Base-by-base conservation (phyloP, 2,113 vertebrate species). In the Campylorhamphus procurvoides region DNA sequence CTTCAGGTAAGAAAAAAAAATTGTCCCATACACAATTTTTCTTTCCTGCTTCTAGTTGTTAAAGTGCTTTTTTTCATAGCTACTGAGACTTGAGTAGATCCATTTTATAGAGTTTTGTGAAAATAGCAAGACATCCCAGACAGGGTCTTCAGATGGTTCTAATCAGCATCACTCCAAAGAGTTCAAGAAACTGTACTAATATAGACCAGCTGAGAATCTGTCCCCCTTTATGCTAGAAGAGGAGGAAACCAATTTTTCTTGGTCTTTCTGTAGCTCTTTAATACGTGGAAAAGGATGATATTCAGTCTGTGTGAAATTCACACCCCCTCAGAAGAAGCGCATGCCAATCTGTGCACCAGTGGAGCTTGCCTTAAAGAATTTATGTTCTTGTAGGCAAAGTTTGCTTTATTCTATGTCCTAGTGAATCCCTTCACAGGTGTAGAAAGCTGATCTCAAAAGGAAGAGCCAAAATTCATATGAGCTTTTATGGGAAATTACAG, bases 91-190 rank as follows among this genome's bases (percentile, higher is more conserved):
- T 86, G 14, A 93, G 39, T 46, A 67, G 55, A 78, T 67, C n/a
- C 15, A 35, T 59, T 80, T 95, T 83, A 63, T 53, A 60, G 18
- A 59, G 20, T 53, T 95, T 44, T 73, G 16, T 72, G 77, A 94
- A 89, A 92, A 89, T 80, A 82, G 42, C 33, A 74, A 87, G 31
- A 46, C 56, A 69, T 69, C 20, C 58, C 46, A 94, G 91, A 86
- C 75, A 83, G 20, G 35, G 58, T 90, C 75, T 93, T 97, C 94
- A 95, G 79, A 90, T 95, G 93, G 78, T 96, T 96, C 60, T 78
- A 96, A 94, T 92, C 35, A 91, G 17, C 39, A 77, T 72, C 76
- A 56, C 47, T 82, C 89, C 49, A 33, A 71, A 87, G 56, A 96
- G 85, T 86, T 93, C 76, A 88, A 96, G 79, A 91, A 95, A 95